A percentile compares a stretch with the other conserved stretches of the same genome.
Evolutionary conservation across 1,140 invertebrate species (phyloP).

Genomic region (Archivesica marissinica): DNA sequence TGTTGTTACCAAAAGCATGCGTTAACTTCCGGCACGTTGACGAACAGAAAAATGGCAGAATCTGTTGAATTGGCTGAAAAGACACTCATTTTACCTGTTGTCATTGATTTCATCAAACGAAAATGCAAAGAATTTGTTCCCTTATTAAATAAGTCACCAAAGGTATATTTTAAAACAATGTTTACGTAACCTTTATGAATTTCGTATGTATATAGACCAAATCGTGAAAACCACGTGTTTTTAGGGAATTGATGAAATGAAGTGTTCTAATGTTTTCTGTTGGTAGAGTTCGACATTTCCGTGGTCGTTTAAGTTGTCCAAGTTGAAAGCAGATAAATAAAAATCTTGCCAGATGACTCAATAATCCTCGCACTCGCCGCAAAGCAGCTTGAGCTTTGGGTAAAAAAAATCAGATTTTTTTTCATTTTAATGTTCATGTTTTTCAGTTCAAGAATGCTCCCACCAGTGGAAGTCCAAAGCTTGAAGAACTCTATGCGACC

Average conservation of each 20-base stretch:
- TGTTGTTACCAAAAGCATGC: too few relatives aligned
- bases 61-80: conserved; percentile 14
- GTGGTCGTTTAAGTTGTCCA: not conserved
- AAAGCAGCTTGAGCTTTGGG: too few relatives aligned
- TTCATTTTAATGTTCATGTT: not conserved
- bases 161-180: too few relatives aligned
- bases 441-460: conserved; percentile 51
- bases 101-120: conserved; percentile 42
- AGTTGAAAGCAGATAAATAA: not conserved
- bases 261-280: not conserved
- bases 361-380: too few relatives aligned
- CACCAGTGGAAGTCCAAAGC: conserved; percentile 18
- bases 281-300: not conserved
- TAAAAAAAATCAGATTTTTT: not conserved
- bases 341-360: not conserved
- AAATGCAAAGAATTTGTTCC: conserved; percentile 48
- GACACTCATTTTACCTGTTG: not conserved
- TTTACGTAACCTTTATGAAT: too few relatives aligned
- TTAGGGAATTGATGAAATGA: not conserved
- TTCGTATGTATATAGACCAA: too few relatives aligned
- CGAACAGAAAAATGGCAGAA: conserved; percentile 24
- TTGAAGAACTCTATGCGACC: conserved; percentile 35
- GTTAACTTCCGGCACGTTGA: conserved; percentile 54
- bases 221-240: not conserved
- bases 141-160: conserved; percentile 31